Percentiles rank a stretch among this genome's conserved stretches.
Evolutionary conservation across 2,797 vertebrate genomes (phyloP).

Genomic region (Chrosomus eos): DNA sequence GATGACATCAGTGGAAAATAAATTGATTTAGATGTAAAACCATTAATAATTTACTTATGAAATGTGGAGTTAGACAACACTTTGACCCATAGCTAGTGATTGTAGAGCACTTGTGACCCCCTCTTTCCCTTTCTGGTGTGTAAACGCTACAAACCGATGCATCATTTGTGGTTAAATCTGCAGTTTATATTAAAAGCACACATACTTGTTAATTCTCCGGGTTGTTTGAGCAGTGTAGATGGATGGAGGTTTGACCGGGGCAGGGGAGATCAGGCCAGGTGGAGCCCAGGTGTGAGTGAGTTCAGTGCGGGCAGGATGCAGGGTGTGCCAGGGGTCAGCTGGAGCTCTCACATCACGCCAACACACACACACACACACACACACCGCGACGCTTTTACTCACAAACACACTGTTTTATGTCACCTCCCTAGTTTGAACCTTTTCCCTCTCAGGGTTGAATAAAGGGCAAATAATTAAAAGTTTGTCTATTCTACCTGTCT

Average conservation of each 20-base stretch:
- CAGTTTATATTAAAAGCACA: slow-evolving; percentile 21
- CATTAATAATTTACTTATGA: background rate
- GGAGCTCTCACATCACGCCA: slow-evolving; percentile 48
- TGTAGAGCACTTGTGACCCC: background rate
- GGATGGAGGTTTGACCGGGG: slow-evolving; percentile 48
- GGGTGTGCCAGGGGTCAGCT: slow-evolving; percentile 58
- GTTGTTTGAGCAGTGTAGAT: slow-evolving; percentile 42
- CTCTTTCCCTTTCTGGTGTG: background rate
- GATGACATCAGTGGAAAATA: background rate
- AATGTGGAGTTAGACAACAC: background rate
- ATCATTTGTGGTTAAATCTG: background rate
- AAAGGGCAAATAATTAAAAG: background rate
- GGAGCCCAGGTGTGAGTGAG: slow-evolving; percentile 57
- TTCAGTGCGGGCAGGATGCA: slow-evolving; percentile 49
- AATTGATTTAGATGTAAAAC: background rate
- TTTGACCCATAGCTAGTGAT: background rate
- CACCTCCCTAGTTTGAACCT: background rate
- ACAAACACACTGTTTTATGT: background rate
- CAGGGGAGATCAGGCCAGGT: slow-evolving; percentile 46
- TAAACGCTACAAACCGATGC: background rate
- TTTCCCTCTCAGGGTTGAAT: background rate
- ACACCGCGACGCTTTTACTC: background rate
- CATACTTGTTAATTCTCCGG: slow-evolving; percentile 2
- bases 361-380: slow-evolving; percentile 37
- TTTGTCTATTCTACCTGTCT: too few relatives aligned